phyloP scores from a whole-genome alignment of 2,113 vertebrate genomes.

The Rallus limicola region DNA sequence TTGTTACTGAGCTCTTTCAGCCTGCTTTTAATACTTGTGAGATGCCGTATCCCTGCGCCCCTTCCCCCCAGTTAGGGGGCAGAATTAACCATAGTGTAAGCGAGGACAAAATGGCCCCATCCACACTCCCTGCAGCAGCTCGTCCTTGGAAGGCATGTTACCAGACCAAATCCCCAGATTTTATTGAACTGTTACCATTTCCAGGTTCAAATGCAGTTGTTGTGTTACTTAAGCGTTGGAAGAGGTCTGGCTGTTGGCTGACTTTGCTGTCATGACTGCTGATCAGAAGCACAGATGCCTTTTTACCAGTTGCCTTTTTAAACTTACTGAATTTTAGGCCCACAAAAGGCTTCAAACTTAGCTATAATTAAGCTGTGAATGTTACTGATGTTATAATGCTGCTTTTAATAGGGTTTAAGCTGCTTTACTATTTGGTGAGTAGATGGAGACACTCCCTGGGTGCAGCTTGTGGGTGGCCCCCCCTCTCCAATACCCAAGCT shows the following conservation, averaged over 20 bases:
- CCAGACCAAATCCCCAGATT: neutral
- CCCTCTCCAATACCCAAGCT: neutral
- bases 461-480: neutral
- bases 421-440: neutral
- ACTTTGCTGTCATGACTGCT: accelerated
- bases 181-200: neutral
- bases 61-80: neutral
- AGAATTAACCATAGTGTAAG: neutral
- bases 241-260: neutral
- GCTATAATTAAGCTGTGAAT: neutral
- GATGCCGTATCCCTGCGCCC: accelerated
- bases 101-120: neutral
- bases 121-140: neutral
- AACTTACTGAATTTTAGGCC: neutral
- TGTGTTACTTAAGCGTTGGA: neutral
- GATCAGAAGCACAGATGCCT: neutral
- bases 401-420: neutral
- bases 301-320: too few species aligned
- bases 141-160: neutral
- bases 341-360: neutral
- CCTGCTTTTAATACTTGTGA: neutral
- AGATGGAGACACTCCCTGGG: neutral
- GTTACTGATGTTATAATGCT: neutral
- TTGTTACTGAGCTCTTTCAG: neutral
- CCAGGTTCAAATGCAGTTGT: accelerated